Conservation (phyloP, 2,113 vertebrate genomes). For the Dromiciops gliroides region DNA sequence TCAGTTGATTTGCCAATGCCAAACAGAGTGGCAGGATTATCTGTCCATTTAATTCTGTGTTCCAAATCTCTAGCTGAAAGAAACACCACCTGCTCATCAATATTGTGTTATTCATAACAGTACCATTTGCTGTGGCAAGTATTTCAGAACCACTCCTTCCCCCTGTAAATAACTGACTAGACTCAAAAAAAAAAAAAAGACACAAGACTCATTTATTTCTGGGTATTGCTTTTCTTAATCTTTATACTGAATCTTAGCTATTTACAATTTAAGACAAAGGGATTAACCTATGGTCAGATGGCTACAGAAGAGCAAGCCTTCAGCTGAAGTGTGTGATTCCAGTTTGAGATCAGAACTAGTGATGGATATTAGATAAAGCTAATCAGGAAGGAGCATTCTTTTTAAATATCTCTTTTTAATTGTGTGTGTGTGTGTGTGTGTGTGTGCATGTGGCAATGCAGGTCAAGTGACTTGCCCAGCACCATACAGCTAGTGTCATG, state of each 20-base stretch:
- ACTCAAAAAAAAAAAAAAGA: slow-evolving; percentile 31
- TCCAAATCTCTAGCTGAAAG: background rate
- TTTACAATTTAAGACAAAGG: slow-evolving; percentile 12
- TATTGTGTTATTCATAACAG: background rate
- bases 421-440: too few relatives aligned
- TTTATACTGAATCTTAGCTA: slow-evolving; percentile 52
- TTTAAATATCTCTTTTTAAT: too few relatives aligned
- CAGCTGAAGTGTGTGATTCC: background rate
- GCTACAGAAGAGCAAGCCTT: slow-evolving; percentile 14
- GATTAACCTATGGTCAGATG: background rate
- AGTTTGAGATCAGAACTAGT: background rate
- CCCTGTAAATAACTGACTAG: slow-evolving; percentile 36
- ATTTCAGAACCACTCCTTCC: background rate
- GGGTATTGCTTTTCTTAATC: slow-evolving; percentile 48
- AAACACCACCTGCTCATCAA: background rate
- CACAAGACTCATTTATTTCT: slow-evolving; percentile 36
- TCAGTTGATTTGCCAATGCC: background rate
- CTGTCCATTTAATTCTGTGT: background rate
- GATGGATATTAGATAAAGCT: background rate
- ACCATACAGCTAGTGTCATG: too few relatives aligned
- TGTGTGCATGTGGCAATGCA: too few relatives aligned
- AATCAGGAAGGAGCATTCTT: background rate
- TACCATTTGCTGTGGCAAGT: background rate
- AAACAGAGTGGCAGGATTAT: background rate
- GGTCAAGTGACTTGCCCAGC: too few relatives aligned